Evolutionary conservation across 2,797 vertebrate genomes (phyloP).

Genomic region (Sebastiscus tertius): DNA sequence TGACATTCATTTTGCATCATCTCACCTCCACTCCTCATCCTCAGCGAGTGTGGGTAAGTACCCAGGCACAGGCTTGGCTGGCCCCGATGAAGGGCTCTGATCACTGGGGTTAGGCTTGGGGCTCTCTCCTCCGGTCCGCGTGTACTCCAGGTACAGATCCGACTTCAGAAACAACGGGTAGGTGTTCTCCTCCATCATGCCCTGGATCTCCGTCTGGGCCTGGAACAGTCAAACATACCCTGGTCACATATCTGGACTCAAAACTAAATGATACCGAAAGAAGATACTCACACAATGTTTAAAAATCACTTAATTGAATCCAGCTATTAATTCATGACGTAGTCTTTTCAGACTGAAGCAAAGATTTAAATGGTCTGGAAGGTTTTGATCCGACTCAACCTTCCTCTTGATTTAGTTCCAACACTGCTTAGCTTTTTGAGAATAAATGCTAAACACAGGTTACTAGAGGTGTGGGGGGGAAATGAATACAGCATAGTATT

Average conservation of each 20-base stretch:
- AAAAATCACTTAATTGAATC: background rate
- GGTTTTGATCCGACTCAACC: background rate
- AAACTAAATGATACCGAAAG: background rate
- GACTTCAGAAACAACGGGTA: constrained; percentile 97
- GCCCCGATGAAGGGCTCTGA: constrained; percentile 83
- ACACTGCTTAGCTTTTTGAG: background rate
- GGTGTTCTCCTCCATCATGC: constrained; percentile 93
- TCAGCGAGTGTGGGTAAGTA: constrained; percentile 93
- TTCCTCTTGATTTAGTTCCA: background rate
- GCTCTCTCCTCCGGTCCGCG: constrained; percentile 90
- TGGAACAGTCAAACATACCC: constrained; percentile 63
- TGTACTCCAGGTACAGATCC: constrained; percentile 94
- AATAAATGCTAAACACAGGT: background rate
- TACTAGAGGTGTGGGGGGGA: too few relatives aligned
- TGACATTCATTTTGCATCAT: background rate
- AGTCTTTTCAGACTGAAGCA: background rate
- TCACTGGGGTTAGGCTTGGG: constrained; percentile 89
- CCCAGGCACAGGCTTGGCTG: constrained; percentile 79
- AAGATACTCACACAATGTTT: background rate
- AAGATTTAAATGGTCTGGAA: background rate
- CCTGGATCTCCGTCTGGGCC: constrained; percentile 96
- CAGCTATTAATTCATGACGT: background rate
- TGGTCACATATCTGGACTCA: background rate
- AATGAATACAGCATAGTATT: background rate
- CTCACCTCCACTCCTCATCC: constrained; percentile 93